Base-by-base conservation (phyloP, 2,113 vertebrate species). In the Paedocypris sp. region DNA sequence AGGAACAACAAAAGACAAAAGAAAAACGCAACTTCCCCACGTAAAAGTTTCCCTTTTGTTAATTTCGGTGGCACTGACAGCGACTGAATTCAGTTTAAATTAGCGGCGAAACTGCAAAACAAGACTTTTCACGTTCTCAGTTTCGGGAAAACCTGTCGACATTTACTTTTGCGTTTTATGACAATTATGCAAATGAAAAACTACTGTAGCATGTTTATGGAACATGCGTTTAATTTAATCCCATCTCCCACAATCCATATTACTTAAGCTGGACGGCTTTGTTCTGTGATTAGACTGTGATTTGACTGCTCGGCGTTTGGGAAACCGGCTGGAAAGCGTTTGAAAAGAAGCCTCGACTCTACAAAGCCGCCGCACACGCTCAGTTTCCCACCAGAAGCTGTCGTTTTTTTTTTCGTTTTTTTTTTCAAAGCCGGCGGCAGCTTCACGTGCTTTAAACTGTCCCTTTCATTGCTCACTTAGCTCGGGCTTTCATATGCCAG, bases 401-500 rank as follows among this genome's bases (percentile, higher is more conserved):
- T 50, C n/a, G n/a, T n/a, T n/a, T n/a, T n/a, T n/a, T n/a, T n/a
- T n/a, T n/a, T n/a, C n/a, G n/a, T n/a, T n/a, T 72, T 78, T 71
- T 69, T 54, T 73, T 75, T 82, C 76, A 82, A 79, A 80, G 75
- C 77, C 77, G 72, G 70, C 66, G 47, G 72, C 12, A 69, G 87
- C 84, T 88, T 90, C 86, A 47, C 57, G 22, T 47, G 23, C 39
- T 60, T 54, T 52, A 66, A 66, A 62, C 43, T 16, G 45, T 58
- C 68, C 31, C 63, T 66, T 58, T 56, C 36, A 58, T 23, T 62
- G 56, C 58, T 41, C 45, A 18, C 43, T 66, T 62, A 62, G 63
- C 42, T 38, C n/a, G 39, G 36, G 22, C 38, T 61, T 65, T 49
- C 56, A 60, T 65, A 56, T 43, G 42, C 56, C 42, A 62, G 48